Base-by-base conservation (phyloP, 2,797 vertebrate genomes). In the Microchirus variegatus region DNA sequence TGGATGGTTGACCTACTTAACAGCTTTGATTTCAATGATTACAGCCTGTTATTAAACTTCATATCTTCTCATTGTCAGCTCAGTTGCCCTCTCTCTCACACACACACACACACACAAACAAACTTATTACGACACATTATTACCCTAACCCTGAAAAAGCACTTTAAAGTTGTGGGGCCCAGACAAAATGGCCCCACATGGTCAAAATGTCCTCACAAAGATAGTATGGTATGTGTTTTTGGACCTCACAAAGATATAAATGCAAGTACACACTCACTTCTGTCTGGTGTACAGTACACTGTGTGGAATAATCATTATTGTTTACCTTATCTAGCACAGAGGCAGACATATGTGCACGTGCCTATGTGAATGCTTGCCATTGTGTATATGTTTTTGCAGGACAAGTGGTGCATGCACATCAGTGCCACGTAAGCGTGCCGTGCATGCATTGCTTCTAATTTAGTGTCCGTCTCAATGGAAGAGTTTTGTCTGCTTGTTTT, bases 401-500 rank as follows among this genome's bases (percentile, higher is more conserved):
- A 40, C 26, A 10, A 12, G 40, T 22, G 36, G 45, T 47, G 42
- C 37, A 5, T 43, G 16, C 26, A 31, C 44, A 41, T 18, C 10
- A 15, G 26, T 17, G 31, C 18, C 19, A 26, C 70, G 61, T 74
- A 49, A 47, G 45, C 41, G 45, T 26, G 60, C 53, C 13, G 43
- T 54, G 54, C 18, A 5, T 16, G 31, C 12, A 40, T 51, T 40
- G 52, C 53, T 78, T 75, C 81, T 78, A 78, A 87, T 75, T 63
- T 73, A 69, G 79, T 73, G 71, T 69, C 62, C 26, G 10, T 79
- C 68, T 78, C 61, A 51, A 53, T 36, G 18, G 61, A 77, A 50
- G 64, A 75, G 31, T 63, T 41, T 43, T 75, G 75, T 64, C 74
- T 70, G 66, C 50, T 45, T 60, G 59, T 75, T 70, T 80, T 69